Conservation (phyloP, 2,113 vertebrate genomes). For the Microcebus griseorufus region DNA sequence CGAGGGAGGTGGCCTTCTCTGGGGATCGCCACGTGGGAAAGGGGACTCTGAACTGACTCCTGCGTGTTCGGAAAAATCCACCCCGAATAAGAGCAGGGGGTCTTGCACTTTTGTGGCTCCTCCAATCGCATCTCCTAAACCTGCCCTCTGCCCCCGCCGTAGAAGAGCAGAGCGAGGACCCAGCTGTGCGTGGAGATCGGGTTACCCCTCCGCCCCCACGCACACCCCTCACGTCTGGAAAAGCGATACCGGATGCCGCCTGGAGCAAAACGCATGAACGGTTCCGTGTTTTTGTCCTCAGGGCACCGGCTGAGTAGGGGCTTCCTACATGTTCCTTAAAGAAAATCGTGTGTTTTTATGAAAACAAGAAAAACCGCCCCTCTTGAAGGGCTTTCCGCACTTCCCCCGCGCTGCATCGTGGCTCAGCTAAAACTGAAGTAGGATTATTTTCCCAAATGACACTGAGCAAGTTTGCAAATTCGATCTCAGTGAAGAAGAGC, state of each 20-base stretch:
- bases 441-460: background rate
- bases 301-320: background rate
- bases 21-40: background rate
- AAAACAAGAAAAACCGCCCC: background rate
- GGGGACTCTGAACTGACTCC: no score
- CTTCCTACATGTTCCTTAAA: background rate
- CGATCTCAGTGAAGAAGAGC: background rate
- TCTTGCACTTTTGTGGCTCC: background rate
- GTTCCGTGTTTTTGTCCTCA: background rate
- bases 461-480: background rate
- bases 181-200: background rate
- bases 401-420: rapidly evolving
- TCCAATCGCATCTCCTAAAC: background rate
- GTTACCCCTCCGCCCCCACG: background rate
- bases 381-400: rapidly evolving
- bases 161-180: background rate
- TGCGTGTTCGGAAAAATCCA: no score
- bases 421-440: background rate
- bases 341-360: background rate
- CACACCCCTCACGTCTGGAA: background rate
- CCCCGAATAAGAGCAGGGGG: background rate
- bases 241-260: background rate
- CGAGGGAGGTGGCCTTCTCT: background rate
- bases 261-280: background rate
- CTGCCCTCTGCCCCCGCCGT: background rate